phyloP scores from a whole-genome alignment of 1,140 invertebrate species.

The Ericerus pela region DNA sequence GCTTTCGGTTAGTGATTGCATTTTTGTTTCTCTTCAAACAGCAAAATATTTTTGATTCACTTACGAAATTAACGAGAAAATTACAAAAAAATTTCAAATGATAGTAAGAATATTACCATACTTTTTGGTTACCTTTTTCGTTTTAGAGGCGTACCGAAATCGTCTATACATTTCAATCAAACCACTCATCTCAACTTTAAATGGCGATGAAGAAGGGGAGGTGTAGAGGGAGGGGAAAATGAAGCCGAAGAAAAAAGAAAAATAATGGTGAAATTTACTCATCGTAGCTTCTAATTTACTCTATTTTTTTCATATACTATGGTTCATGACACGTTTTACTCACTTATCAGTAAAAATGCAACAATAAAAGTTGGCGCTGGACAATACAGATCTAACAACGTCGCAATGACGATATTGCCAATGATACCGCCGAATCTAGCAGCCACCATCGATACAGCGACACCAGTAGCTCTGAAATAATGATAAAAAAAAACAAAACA shows the following conservation, averaged over 20 bases:
- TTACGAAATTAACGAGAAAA: too few species aligned
- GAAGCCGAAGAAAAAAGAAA: neutral
- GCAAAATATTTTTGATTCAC: too few species aligned
- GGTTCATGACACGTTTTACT: slow-evolving; percentile 5
- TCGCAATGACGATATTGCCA: slow-evolving; percentile 71
- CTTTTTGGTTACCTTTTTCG: too few species aligned
- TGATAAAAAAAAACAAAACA: neutral
- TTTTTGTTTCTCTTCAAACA: too few species aligned
- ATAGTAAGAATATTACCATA: too few species aligned
- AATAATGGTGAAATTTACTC: slow-evolving; percentile 9
- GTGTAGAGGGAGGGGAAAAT: neutral
- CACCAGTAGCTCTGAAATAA: slow-evolving; percentile 53
- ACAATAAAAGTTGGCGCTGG: slow-evolving; percentile 73
- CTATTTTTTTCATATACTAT: neutral
- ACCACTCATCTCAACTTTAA: too few species aligned
- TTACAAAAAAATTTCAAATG: too few species aligned
- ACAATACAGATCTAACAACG: slow-evolving; percentile 63
- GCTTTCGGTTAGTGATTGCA: too few species aligned
- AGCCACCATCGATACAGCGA: slow-evolving; percentile 73
- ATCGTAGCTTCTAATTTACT: too few species aligned
- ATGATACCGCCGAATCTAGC: slow-evolving; percentile 69
- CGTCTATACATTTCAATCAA: too few species aligned
- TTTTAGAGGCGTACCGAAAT: too few species aligned
- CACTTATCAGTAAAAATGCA: slow-evolving; percentile 54
- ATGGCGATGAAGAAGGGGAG: neutral